Base-by-base conservation (phyloP, 2,888 invertebrate species). In the Macrophya alboannulata region DNA sequence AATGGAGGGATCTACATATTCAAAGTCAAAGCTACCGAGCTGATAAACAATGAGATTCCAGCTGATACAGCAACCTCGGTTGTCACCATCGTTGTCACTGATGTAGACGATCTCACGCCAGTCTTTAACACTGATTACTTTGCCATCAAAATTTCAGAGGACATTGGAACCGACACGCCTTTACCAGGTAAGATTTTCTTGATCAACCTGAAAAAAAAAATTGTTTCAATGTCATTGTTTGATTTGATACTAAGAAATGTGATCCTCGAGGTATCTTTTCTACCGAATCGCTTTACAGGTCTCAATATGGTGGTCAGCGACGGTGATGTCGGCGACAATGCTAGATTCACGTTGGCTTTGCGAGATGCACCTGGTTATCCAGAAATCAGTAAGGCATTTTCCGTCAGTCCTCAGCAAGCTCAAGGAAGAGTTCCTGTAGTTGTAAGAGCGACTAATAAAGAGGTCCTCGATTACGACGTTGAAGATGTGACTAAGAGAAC, bases 1-100 rank as follows among this genome's bases (percentile, higher is more conserved):
- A 97, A 96, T 91, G 97, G 97, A 4, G 97, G 97, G 4, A 96
- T 97, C 76, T 97, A 97, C 90, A 96, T 95, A 8, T 97, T 97
- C 88, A 95, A 94, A 83, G 95, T 97, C 1, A 95, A 95, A 93
- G 97, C 97, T 0, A 97, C 97, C 1, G 97, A 97, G 92, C 90
- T 97, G 77, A 96, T 97, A 55, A 96, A 97, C 90, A 96, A 96
- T 65, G 96, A 96, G 92, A 95, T 96, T 40, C 96, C 96, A 8
- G 96, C 96, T 0, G 97, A 97, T 88, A 95, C 95, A 48, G 95
- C 97, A 0, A 95, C 95, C 0, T 96, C 97, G 1, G 95, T 96
- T 59, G 95, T 97, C 0, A 97, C 97, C 0, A 96, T 97, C 59
- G 96, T 97, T 0, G 96, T 97, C 43, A 96, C 96, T 0, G 97